These are phyloP conservation scores for Megamerina dolium DNA, from an alignment of 2,888 invertebrate genomes.

Conservation along the genomic window DNA sequence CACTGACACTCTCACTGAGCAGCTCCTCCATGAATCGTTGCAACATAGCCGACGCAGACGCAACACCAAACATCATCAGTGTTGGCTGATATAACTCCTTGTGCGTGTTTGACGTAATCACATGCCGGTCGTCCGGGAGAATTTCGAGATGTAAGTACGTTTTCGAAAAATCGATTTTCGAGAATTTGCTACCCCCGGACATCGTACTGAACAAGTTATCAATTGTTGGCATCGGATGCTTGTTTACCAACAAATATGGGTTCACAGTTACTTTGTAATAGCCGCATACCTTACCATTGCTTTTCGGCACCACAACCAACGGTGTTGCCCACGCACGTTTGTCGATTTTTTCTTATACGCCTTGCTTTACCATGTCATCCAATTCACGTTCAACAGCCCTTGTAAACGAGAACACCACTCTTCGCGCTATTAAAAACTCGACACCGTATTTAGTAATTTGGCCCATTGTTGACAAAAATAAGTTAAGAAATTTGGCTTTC, in stretches of 20 bases:
- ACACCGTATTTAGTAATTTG: no score
- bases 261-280: conserved; percentile 29
- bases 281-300: conserved; percentile 23
- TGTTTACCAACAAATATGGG: conserved; percentile 23
- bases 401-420: no score
- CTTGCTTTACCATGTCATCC: conserved; percentile 17
- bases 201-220: conserved; percentile 25
- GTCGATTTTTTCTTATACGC: conserved; percentile 19
- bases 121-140: conserved; percentile 29
- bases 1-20: conserved; percentile 23
- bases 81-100: conserved; percentile 35
- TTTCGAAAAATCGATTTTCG: conserved; percentile 32
- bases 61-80: conserved; percentile 34
- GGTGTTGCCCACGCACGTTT: conserved; percentile 38
- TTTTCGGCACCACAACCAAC: conserved; percentile 32
- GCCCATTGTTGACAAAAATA: no score
- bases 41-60: conserved; percentile 34
- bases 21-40: conserved; percentile 32
- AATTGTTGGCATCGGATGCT: conserved; percentile 28
- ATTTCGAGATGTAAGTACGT: conserved; percentile 41
- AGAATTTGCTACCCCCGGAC: conserved; percentile 24
- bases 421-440: no score
- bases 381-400: no score
- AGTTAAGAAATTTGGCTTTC: no score
- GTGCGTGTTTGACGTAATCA: conserved; percentile 37